Conservation (phyloP, 2,888 invertebrate genomes). For the Euproctis similis region DNA sequence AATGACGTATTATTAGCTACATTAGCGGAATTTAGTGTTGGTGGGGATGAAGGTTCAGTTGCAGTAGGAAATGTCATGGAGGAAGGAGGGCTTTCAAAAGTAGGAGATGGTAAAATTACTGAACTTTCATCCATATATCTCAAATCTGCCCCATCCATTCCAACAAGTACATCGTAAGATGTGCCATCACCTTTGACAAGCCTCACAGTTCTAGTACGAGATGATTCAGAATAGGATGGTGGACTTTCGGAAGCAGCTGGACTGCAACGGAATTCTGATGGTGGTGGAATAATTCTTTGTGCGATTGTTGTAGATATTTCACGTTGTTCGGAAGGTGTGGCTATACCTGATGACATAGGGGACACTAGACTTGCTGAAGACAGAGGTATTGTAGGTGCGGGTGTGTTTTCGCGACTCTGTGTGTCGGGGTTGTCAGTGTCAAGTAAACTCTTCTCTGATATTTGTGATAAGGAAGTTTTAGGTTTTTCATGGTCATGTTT, state of each 20-base stretch:
- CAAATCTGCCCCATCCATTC: constrained; percentile 89
- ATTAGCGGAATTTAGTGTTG: constrained; percentile 63
- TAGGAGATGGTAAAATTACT: constrained; percentile 85
- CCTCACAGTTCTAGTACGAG: constrained; percentile 70
- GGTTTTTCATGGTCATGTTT: constrained; percentile 56
- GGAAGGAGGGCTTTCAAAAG: constrained; percentile 85
- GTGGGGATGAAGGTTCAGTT: constrained; percentile 78
- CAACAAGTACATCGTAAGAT: constrained; percentile 85
- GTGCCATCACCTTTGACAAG: constrained; percentile 75
- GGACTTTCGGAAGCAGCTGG: constrained; percentile 80
- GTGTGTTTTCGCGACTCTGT: constrained; percentile 42
- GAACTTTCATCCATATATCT: constrained; percentile 95
- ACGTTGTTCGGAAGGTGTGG: constrained; percentile 59
- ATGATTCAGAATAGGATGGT: constrained; percentile 72
- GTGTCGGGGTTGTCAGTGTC: constrained; percentile 76
- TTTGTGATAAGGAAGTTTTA: constrained; percentile 74
- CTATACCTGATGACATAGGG: constrained; percentile 57
- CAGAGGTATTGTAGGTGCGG: constrained; percentile 44
- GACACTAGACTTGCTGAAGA: constrained; percentile 53
- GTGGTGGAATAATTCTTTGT: constrained; percentile 84
- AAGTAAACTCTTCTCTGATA: constrained; percentile 78
- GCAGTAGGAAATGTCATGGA: constrained; percentile 77
- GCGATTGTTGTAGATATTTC: constrained; percentile 71
- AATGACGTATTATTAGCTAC: constrained; percentile 79
- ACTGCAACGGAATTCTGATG: constrained; percentile 82